A percentile compares a stretch with the other conserved stretches of the same genome.
Conservation (phyloP, 92 coral and sea anemone species). For the Paragorgia papillata region DNA sequence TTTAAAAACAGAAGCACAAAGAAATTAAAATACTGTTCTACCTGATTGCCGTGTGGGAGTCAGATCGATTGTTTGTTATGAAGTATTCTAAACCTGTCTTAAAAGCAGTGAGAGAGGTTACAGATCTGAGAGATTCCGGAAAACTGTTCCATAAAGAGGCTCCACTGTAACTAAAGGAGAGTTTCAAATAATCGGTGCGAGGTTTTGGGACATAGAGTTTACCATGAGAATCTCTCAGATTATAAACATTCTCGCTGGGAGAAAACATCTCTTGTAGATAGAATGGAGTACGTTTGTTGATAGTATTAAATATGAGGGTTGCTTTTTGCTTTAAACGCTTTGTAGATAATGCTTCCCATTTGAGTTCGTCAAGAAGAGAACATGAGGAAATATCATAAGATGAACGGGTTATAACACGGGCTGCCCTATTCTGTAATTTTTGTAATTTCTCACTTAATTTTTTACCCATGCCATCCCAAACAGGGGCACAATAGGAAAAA, state of each 20-base stretch:
- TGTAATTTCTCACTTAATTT: slow-evolving; percentile 28
- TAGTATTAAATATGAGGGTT: not conserved
- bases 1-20: not conserved
- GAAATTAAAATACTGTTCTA: not conserved
- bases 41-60: slow-evolving; percentile 24
- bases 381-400: not conserved
- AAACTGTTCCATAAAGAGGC: not conserved
- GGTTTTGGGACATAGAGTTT: slow-evolving; percentile 7
- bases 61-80: not conserved
- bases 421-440: slow-evolving; percentile 42
- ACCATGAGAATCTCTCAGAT: not conserved
- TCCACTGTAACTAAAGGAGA: slow-evolving; percentile 14
- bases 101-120: not conserved
- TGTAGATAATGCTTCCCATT: slow-evolving; percentile 44
- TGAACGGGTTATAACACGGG: slow-evolving; percentile 25
- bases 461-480: slow-evolving; percentile 6
- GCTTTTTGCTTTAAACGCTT: slow-evolving; percentile 35
- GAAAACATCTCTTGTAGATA: not conserved
- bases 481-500: slow-evolving; percentile 30
- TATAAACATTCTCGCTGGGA: not conserved
- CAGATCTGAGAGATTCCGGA: slow-evolving; percentile 2
- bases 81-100: not conserved
- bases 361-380: slow-evolving; percentile 20
- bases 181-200: not conserved
- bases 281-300: not conserved